phyloP scores from a whole-genome alignment of 2,888 invertebrate species.

The Euzophera pinguis region DNA sequence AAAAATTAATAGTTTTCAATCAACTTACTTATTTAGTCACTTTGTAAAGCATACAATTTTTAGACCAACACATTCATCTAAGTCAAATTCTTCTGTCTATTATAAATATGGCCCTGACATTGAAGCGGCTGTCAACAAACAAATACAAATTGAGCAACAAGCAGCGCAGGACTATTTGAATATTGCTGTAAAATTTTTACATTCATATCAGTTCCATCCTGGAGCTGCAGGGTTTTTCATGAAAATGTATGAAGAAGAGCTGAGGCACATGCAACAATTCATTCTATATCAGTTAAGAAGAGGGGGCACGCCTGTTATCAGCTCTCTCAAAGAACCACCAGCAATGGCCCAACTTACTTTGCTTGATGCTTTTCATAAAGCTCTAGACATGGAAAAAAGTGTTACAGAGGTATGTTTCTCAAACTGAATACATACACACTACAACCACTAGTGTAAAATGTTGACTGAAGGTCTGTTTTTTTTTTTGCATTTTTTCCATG shows the following conservation, averaged over 20 bases:
- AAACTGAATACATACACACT: too few relatives aligned
- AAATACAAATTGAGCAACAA: slow-evolving; percentile 44
- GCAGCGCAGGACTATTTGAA: slow-evolving; percentile 43
- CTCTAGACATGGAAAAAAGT: slow-evolving; percentile 37
- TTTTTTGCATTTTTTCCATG: too few relatives aligned
- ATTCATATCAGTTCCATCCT: slow-evolving; percentile 31
- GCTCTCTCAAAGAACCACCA: slow-evolving; percentile 22
- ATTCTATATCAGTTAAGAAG: slow-evolving; percentile 43
- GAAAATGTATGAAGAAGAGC: slow-evolving; percentile 47
- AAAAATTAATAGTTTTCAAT: neutral
- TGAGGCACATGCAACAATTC: slow-evolving; percentile 39
- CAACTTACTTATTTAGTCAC: neutral
- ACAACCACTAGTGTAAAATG: too few relatives aligned
- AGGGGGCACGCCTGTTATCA: slow-evolving; percentile 34
- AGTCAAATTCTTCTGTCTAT: slow-evolving; percentile 22
- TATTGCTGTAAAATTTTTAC: slow-evolving; percentile 39
- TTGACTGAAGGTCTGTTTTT: too few relatives aligned
- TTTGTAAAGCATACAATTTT: neutral
- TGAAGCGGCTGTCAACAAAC: slow-evolving; percentile 36
- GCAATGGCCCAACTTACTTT: slow-evolving; percentile 26
- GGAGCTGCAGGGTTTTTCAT: slow-evolving; percentile 45
- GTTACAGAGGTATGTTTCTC: slow-evolving; percentile 37
- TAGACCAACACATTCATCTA: neutral
- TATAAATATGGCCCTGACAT: slow-evolving; percentile 34
- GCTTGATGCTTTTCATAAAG: slow-evolving; percentile 36